Base-by-base conservation (phyloP, 2,113 vertebrate genomes). In the Tinamus guttatus region DNA sequence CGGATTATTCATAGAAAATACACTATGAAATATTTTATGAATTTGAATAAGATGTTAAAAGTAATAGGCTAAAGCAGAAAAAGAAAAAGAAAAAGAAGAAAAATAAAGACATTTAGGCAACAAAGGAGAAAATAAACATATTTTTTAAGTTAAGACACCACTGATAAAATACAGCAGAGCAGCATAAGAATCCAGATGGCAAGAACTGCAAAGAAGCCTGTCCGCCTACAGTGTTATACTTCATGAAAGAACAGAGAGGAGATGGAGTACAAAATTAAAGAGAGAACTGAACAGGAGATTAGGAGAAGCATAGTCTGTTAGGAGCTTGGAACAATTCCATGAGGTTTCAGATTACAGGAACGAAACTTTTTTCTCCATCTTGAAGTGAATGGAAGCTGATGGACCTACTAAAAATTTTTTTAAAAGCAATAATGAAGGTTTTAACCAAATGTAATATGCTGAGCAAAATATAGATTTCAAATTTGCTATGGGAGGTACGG, bases 291-390 rank as follows among this genome's bases (percentile, higher is more conserved):
- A 75, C 10, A 52, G 43, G 45, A 52, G 16, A 69, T 36, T n/a
- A 45, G n/a, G 38, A 93, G 34, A 36, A n/a, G 58, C 19, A 30
- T 0, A 0, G 7, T 32, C 32, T 71, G 1, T 47, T 36, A 71
- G 59, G 38, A 54, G 10, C 32, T 77, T 80, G 28, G 24, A 83
- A 64, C 5, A 38, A 17, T 1, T 78, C 47, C 45, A 34, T 54
- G 51, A 54, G 11, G 16, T 43, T 82, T 93, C 36, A 49, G 16
- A 85, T 69, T 79, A 18, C 1, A 0, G 6, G 20, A 74, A 34
- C 6, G 28, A 58, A 70, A 17, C 3, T 63, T 49, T 34, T 30
- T 0, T 0, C 3, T 74, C 1, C 6, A 4, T 65, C 34, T 56
- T 59, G 68, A 19, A 87, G 69, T 75, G 54, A 45, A 36, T 12